These are phyloP conservation scores for Atopsyche davidsoni DNA, from an alignment of 1,140 invertebrate species.

Conservation along the genomic window DNA sequence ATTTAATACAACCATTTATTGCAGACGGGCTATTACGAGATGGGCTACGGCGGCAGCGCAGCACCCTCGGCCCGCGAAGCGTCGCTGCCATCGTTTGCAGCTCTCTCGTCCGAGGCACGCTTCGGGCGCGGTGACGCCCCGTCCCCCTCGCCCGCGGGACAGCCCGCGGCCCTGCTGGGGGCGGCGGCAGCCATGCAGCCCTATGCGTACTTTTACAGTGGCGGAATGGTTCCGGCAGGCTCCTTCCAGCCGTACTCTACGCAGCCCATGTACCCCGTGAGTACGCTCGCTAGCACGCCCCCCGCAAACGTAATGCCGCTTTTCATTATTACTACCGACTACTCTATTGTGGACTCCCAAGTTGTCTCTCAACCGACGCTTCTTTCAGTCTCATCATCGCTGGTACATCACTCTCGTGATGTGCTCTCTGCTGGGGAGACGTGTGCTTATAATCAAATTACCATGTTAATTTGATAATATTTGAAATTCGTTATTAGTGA, in stretches of 20 bases:
- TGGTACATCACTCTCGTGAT: too few relatives aligned
- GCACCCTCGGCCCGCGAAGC: constrained; percentile 54
- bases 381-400: too few relatives aligned
- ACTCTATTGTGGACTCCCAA: too few relatives aligned
- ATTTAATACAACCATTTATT: constrained; percentile 9
- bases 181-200: constrained; percentile 39
- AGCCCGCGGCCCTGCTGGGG: constrained; percentile 45
- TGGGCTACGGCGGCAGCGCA: constrained; percentile 59
- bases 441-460: too few relatives aligned
- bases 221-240: constrained; percentile 61
- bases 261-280: constrained; percentile 61
- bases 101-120: constrained; percentile 65
- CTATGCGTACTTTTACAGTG: constrained; percentile 66
- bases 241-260: constrained; percentile 63
- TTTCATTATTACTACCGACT: too few relatives aligned
- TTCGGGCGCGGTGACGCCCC: constrained; percentile 61
- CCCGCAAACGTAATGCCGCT: too few relatives aligned
- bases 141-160: constrained; percentile 25
- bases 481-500: too few relatives aligned
- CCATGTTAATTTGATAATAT: too few relatives aligned
- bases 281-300: too few relatives aligned
- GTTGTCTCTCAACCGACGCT: too few relatives aligned
- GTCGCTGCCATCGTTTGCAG: constrained; percentile 64
- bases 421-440: too few relatives aligned
- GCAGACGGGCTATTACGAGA: constrained; percentile 57